Base-by-base conservation (phyloP, 2,797 vertebrate species). In the Hafferia zeledoni region DNA sequence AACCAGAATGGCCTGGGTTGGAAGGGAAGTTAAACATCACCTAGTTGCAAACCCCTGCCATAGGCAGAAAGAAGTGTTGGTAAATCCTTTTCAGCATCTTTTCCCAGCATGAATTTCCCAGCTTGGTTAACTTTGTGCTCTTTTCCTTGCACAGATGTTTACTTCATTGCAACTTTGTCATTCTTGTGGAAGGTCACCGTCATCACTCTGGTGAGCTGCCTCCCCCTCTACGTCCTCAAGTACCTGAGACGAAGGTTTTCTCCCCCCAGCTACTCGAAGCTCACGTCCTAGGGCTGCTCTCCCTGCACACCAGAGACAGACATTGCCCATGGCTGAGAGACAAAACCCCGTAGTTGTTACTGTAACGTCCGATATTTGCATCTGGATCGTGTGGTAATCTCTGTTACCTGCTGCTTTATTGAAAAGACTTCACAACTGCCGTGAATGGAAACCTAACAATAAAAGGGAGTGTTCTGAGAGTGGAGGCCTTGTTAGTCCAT, bases 161-260 rank as follows among this genome's bases (percentile, higher is more conserved):
- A 99, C 97, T 99, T 99, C 98, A 99, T 99, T 95, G 96, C 98
- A 70, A 99, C 99, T 1, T 87, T 99, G 50, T 99, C 99, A 0
- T 99, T 99, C 98, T 97, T 99, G 92, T 99, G 99, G 99, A 99
- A 99, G 97, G 99, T 99, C 93, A 99, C 99, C 0, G 98, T 98
- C 92, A 99, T 99, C 98, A 99, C 99, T 6, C 97, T 99, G 97
- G 98, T 99, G 97, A 99, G 99, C 98, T 99, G 99, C 78, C 98
- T 99, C 90, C 99, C 99, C 5, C 99, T 99, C 81, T 99, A 99
- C 89, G 98, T 99, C 95, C 98, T 99, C 94, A 99, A 99, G 97
- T 99, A 99, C 97, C 98, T 99, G 95, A 98, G 99, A 17, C 94
- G 99, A 80, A 99, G 99, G 83, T 99, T 99, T 98, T 99, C 99